A percentile compares a stretch with the other conserved stretches of the same genome.
phyloP scores from a whole-genome alignment of 2,113 vertebrate species.

The Cottus gobio region DNA sequence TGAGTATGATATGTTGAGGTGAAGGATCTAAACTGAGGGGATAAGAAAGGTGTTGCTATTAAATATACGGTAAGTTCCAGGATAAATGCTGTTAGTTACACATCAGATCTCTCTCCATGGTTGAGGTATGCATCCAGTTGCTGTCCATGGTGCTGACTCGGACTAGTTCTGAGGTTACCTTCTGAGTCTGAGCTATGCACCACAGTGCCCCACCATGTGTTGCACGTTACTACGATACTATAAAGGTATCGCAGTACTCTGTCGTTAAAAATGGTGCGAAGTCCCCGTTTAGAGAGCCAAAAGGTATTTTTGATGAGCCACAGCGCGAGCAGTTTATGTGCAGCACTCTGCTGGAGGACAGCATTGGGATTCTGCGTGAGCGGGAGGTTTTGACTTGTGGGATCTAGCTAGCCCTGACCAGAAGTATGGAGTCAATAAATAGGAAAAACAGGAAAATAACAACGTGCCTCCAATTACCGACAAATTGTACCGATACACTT shows the following conservation, averaged over 20 bases:
- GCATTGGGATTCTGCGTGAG: neutral
- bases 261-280: neutral
- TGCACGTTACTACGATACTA: neutral
- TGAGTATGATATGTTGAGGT: neutral
- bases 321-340: neutral
- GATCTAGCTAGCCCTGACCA: neutral
- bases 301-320: neutral
- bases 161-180: neutral
- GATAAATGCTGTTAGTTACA: neutral
- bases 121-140: neutral
- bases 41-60: neutral
- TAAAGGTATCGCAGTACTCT: neutral
- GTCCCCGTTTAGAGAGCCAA: neutral
- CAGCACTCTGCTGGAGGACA: neutral
- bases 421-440: neutral
- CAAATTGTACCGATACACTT: neutral
- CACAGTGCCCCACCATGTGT: neutral
- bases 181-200: neutral
- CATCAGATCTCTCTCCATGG: neutral
- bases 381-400: neutral
- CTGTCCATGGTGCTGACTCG: slow-evolving; percentile 17
- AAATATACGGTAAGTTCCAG: neutral
- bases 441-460: neutral
- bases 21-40: neutral
- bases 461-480: neutral